A percentile compares a stretch with the other conserved stretches of the same genome.
Conservation (phyloP, 2,113 vertebrate species). For the Bos javanicus region DNA sequence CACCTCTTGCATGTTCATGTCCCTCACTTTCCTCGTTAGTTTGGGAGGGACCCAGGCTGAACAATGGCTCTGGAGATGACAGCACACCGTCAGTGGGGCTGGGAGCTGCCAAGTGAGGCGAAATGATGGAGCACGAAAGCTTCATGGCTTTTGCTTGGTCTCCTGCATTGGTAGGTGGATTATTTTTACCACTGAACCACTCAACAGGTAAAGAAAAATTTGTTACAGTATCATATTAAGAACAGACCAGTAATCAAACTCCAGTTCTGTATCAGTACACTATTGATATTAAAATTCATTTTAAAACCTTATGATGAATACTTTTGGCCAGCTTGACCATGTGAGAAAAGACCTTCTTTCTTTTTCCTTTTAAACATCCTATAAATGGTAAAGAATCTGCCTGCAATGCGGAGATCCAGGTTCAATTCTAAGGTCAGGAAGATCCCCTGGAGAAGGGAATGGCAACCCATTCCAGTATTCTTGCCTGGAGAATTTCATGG, state of each 20-base stretch:
- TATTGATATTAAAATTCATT: not conserved
- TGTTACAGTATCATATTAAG: not conserved
- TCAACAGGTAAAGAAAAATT: not conserved
- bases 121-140: not conserved
- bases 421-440: not conserved
- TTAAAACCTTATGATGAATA: not conserved
- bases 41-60: not conserved
- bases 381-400: not conserved
- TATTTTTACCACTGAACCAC: not conserved
- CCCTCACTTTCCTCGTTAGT: not conserved
- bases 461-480: not conserved
- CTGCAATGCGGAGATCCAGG: accelerated
- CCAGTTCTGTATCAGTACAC: not conserved
- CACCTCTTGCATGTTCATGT: accelerated
- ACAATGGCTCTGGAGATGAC: not conserved
- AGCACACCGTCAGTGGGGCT: not conserved
- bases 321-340: not conserved
- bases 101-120: not conserved
- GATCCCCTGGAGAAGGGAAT: not conserved
- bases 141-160: not conserved
- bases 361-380: not conserved
- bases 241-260: not conserved
- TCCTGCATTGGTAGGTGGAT: not conserved
- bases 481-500: not conserved
- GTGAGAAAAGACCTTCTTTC: not conserved